A percentile compares a stretch with the other conserved stretches of the same genome.
Conservation (phyloP, 2,797 vertebrate species). For the Gadopsis marmoratus region DNA sequence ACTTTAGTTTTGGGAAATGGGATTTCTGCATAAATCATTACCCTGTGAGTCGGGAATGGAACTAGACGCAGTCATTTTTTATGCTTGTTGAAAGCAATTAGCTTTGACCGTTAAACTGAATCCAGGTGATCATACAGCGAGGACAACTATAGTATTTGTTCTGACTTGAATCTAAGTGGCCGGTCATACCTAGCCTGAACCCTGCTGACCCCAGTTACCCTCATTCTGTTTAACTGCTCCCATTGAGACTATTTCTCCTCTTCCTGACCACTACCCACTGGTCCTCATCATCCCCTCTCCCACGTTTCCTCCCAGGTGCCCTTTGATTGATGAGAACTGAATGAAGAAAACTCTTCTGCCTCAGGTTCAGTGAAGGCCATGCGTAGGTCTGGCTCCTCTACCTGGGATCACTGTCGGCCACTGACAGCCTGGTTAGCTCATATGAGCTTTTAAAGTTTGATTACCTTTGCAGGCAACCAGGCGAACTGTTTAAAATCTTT, state of each 20-base stretch:
- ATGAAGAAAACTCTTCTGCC: conserved; percentile 55
- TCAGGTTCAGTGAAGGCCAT: conserved; percentile 64
- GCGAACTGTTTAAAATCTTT: conserved; percentile 56
- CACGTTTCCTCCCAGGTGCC: conserved; percentile 81
- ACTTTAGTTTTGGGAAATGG: conserved; percentile 43
- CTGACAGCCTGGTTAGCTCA: conserved; percentile 69
- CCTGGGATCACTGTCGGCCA: conserved; percentile 62
- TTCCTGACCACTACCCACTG: conserved; percentile 52
- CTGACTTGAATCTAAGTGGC: conserved; percentile 20
- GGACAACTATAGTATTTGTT: conserved; percentile 20
- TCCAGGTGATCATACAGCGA: neutral
- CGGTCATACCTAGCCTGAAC: conserved; percentile 62
- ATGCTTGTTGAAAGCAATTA: conserved; percentile 43
- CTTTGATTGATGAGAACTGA: conserved; percentile 77
- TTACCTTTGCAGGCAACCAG: conserved; percentile 79
- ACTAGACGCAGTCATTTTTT: conserved; percentile 33
- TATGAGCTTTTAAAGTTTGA: conserved; percentile 71
- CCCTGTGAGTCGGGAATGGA: conserved; percentile 47
- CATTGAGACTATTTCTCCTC: conserved; percentile 39
- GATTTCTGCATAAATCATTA: conserved; percentile 61
- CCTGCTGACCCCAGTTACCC: conserved; percentile 41
- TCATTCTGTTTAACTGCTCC: conserved; percentile 62
- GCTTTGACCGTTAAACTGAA: conserved; percentile 21
- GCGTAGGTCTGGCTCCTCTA: conserved; percentile 65
- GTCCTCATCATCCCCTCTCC: conserved; percentile 49